Percentiles rank a stretch among this genome's conserved stretches.
Conservation (phyloP, 2,797 vertebrate genomes). For the Brachyalestes nurse region DNA sequence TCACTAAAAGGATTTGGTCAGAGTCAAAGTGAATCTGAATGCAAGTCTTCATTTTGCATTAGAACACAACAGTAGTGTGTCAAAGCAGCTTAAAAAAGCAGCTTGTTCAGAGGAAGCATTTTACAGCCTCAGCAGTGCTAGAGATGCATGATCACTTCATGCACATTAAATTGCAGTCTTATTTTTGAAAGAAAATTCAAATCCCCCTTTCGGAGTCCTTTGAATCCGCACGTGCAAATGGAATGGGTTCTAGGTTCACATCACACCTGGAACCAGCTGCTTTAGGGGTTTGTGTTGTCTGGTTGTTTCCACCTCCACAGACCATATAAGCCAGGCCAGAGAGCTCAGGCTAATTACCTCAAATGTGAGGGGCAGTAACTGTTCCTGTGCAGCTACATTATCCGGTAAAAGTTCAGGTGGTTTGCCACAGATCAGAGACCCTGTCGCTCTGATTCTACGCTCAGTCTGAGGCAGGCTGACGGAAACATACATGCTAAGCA, state of each 20-base stretch:
- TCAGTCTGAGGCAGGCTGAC: too few relatives aligned
- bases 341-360: too few relatives aligned
- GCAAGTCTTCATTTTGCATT: background rate
- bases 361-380: too few relatives aligned
- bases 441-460: too few relatives aligned
- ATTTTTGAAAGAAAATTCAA: slow-evolving; percentile 46
- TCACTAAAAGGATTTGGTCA: slow-evolving; percentile 11
- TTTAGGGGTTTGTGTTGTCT: background rate
- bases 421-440: too few relatives aligned
- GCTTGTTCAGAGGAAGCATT: background rate
- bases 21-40: slow-evolving; percentile 10
- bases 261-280: slow-evolving; percentile 17
- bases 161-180: slow-evolving; percentile 41
- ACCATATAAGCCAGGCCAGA: too few relatives aligned
- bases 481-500: too few relatives aligned
- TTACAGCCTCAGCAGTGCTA: background rate
- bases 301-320: too few relatives aligned
- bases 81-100: background rate
- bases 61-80: background rate
- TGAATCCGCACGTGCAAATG: slow-evolving; percentile 56
- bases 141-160: background rate
- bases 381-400: too few relatives aligned
- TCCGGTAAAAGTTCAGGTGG: too few relatives aligned
- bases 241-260: slow-evolving; percentile 24
- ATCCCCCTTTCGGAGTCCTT: slow-evolving; percentile 48